Evolutionary conservation across 2,888 invertebrate species (phyloP).

Genomic region (Gymnosoma rotundatum): DNA sequence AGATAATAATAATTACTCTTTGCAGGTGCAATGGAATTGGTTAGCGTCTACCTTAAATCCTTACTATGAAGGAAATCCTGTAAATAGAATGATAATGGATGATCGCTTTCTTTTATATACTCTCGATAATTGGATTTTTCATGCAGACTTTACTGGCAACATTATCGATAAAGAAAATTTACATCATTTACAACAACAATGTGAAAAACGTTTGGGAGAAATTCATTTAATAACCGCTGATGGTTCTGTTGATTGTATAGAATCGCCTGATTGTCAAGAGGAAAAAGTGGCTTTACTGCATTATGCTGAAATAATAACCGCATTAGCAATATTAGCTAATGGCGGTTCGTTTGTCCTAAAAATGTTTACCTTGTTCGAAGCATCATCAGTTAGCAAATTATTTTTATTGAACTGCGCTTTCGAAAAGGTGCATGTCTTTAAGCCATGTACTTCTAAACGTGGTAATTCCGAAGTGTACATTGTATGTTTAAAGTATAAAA

Average conservation of each 20-base stretch:
- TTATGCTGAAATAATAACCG: constrained; percentile 91
- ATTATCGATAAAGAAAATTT: constrained; percentile 89
- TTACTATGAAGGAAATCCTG: constrained; percentile 93
- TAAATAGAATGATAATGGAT: constrained; percentile 86
- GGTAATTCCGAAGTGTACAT: constrained; percentile 98
- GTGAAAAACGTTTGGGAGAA: constrained; percentile 83
- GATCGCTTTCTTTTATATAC: constrained; percentile 93
- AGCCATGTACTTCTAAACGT: constrained; percentile 95
- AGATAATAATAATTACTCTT: background rate
- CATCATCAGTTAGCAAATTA: constrained; percentile 89
- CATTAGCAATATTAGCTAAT: constrained; percentile 86
- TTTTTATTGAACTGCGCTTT: constrained; percentile 91
- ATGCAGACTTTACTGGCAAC: constrained; percentile 92
- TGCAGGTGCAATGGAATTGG: constrained; percentile 89
- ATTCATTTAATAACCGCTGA: constrained; percentile 92
- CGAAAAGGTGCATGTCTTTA: constrained; percentile 88
- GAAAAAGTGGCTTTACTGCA: constrained; percentile 89
- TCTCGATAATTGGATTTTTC: constrained; percentile 92
- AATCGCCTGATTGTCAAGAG: constrained; percentile 94
- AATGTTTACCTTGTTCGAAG: constrained; percentile 95
- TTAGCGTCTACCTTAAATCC: constrained; percentile 94
- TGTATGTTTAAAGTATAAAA: constrained; percentile 84
- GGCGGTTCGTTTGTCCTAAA: constrained; percentile 93
- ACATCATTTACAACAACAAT: constrained; percentile 84
- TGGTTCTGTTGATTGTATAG: constrained; percentile 95